Evolutionary conservation across 2,888 invertebrate species (phyloP).

Genomic region (Neria commutata): DNA sequence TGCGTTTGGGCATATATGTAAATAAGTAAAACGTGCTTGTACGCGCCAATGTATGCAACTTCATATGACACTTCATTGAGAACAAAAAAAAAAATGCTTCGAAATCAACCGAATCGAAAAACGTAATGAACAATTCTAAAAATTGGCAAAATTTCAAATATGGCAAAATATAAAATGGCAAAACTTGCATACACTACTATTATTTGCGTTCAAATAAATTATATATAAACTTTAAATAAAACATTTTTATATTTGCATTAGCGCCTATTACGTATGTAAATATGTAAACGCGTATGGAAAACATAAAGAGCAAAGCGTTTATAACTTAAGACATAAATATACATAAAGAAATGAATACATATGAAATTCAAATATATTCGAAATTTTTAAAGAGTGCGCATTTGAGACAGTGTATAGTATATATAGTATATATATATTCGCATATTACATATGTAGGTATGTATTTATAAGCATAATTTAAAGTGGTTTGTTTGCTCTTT

Average conservation of each 20-base stretch:
- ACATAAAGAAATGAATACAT: conserved; percentile 22
- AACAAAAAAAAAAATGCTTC: no score
- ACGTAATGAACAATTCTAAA: no score
- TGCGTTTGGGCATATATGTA: no score
- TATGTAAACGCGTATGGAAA: not conserved
- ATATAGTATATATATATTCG: conserved; percentile 10
- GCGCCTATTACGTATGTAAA: not conserved
- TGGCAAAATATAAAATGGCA: no score
- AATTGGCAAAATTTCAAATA: no score
- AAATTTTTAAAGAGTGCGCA: not conserved
- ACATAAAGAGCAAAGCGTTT: conserved; percentile 34
- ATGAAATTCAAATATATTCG: conserved; percentile 4
- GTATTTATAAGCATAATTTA: conserved; percentile 18
- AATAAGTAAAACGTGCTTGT: no score
- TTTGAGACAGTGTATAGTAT: not conserved
- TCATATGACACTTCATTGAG: no score
- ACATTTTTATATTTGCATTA: not conserved
- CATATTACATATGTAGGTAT: conserved; percentile 26
- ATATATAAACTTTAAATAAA: not conserved
- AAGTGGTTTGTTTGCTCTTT: conserved; percentile 19
- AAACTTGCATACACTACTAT: not conserved
- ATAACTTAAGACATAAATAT: conserved; percentile 29
- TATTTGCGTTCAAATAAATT: not conserved
- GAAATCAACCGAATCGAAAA: no score
- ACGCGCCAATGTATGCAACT: no score